Percentiles rank a stretch among this genome's conserved stretches.
Conservation (phyloP, 2,888 invertebrate genomes). For the Epinotia bilunana region DNA sequence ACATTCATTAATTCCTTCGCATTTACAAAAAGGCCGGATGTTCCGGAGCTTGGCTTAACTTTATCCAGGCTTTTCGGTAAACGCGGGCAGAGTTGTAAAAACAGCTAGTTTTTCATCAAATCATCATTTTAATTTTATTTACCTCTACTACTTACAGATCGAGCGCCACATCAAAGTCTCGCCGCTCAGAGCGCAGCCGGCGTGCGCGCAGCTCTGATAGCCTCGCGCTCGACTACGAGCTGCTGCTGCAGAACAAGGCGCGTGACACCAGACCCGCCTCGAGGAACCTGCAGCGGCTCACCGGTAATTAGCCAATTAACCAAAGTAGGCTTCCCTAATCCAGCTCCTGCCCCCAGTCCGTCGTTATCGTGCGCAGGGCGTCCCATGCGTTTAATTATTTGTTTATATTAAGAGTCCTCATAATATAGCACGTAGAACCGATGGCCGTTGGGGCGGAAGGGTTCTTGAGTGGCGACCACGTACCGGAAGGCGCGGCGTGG, state of each 20-base stretch:
- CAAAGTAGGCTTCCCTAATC: neutral
- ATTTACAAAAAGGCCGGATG: too few species aligned
- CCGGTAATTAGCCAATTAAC: constrained; percentile 59
- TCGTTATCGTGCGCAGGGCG: neutral
- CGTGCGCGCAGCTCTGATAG: constrained; percentile 84
- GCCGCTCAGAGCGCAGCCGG: constrained; percentile 65
- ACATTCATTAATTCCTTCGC: too few species aligned
- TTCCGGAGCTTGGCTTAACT: too few species aligned
- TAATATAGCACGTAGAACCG: too few species aligned
- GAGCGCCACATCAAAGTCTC: constrained; percentile 57
- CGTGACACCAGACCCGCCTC: constrained; percentile 57
- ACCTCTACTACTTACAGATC: constrained; percentile 50
- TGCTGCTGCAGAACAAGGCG: constrained; percentile 84
- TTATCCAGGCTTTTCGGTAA: too few species aligned
- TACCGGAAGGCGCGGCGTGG: too few species aligned
- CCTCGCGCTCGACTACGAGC: constrained; percentile 90
- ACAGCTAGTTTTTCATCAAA: too few species aligned
- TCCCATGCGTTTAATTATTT: too few species aligned
- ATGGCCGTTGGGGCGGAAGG: too few species aligned
- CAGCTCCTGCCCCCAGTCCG: neutral
- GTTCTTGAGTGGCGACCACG: too few species aligned
- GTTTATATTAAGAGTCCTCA: too few species aligned
- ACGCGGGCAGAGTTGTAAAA: too few species aligned
- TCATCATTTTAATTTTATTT: neutral
- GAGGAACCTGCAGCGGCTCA: constrained; percentile 79